A percentile compares a stretch with the other conserved stretches of the same genome.
Conservation (phyloP, 2,888 invertebrate genomes). For the Clistopyga incitator region DNA sequence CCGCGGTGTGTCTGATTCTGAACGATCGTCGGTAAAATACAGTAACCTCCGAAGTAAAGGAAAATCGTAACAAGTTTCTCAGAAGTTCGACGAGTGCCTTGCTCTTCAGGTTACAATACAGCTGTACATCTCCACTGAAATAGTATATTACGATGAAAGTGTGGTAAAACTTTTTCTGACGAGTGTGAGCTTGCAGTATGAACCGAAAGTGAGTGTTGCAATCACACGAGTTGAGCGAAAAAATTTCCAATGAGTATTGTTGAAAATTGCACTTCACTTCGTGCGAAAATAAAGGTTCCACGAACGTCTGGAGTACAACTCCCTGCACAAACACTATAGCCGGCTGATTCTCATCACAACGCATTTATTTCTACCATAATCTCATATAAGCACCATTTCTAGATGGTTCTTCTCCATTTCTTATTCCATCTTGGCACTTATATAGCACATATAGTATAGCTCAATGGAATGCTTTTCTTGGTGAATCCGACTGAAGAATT, state of each 20-base stretch:
- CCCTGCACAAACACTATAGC: background rate
- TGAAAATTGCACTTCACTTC: no score
- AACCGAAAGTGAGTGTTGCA: no score
- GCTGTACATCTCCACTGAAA: no score
- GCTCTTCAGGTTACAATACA: no score
- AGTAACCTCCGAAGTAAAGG: background rate
- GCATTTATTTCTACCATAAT: background rate
- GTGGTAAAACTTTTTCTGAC: no score
- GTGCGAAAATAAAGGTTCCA: no score
- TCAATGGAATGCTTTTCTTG: background rate
- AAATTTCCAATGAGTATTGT: no score
- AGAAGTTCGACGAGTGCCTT: background rate
- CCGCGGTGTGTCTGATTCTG: background rate
- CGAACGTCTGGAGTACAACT: no score
- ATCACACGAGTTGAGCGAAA: no score
- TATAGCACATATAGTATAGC: background rate
- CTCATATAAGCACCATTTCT: background rate
- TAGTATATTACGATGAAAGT: no score
- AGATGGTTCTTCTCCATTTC: background rate
- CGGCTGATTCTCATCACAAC: background rate
- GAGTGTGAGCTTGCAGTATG: no score
- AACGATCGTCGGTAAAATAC: background rate
- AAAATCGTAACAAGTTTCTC: slow-evolving; percentile 4
- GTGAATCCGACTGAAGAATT: background rate
- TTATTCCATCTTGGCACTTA: background rate